Percentiles rank a stretch among this genome's conserved stretches.
phyloP scores from a whole-genome alignment of 2,113 vertebrate genomes.

The Perca schrenkii region DNA sequence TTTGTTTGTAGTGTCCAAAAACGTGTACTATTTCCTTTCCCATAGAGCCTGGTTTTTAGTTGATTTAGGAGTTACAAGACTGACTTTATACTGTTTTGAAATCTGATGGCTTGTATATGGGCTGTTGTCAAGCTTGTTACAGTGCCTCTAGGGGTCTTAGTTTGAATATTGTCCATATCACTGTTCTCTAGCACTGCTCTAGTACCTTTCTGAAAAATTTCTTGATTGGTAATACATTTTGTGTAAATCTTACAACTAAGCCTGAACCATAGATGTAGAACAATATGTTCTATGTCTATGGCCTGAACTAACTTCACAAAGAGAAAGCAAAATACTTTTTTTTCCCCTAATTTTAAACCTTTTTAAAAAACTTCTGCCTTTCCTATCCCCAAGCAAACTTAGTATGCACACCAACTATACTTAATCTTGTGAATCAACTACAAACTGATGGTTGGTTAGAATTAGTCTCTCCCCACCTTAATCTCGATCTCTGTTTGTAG shows the following conservation, averaged over 20 bases:
- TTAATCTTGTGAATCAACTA: too few relatives aligned
- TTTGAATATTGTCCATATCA: background rate
- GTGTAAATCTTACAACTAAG: slow-evolving; percentile 42
- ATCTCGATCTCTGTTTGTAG: slow-evolving; percentile 71
- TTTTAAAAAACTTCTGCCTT: too few relatives aligned
- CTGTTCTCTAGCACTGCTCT: background rate
- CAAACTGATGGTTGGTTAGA: background rate
- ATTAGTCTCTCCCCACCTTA: background rate
- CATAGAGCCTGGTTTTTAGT: background rate
- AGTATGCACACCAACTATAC: background rate
- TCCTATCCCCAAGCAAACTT: too few relatives aligned
- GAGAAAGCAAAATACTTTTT: too few relatives aligned
- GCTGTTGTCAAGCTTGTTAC: background rate
- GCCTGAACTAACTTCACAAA: slow-evolving; percentile 10
- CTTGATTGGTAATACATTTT: slow-evolving; percentile 55
- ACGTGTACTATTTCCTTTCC: slow-evolving; percentile 19
- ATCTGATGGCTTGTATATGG: background rate
- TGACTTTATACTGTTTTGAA: slow-evolving; percentile 11
- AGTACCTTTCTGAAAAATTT: slow-evolving; percentile 35
- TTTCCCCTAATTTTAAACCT: background rate
- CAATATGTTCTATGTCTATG: too few relatives aligned
- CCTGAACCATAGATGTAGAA: background rate
- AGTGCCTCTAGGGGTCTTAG: background rate
- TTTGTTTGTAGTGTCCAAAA: slow-evolving; percentile 5
- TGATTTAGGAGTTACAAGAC: background rate